Percentiles rank a stretch among this genome's conserved stretches.
phyloP scores from a whole-genome alignment of 2,113 vertebrate species.

The Anolis sagrei region DNA sequence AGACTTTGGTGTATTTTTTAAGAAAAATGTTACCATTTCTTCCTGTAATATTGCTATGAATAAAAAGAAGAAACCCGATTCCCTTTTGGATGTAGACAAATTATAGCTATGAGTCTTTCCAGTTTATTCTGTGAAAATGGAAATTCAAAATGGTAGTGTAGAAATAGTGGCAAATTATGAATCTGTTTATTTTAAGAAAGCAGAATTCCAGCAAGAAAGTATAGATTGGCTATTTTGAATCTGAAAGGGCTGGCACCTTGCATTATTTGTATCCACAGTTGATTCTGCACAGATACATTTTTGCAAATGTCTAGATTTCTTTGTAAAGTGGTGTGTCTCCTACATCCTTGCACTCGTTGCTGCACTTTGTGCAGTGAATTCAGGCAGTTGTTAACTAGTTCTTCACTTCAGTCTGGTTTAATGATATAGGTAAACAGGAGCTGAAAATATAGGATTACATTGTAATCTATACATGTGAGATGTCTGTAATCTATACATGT shows the following conservation, averaged over 20 bases:
- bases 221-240: neutral
- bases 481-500: neutral
- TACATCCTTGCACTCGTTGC: neutral
- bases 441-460: neutral
- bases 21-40: neutral
- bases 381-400: neutral
- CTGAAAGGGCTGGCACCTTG: neutral
- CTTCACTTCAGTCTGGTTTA: neutral
- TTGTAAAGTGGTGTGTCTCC: neutral
- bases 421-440: neutral
- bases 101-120: neutral
- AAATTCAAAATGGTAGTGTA: neutral
- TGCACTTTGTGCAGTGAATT: constrained; percentile 5
- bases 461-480: neutral
- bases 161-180: neutral
- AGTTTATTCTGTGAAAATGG: neutral
- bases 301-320: constrained; percentile 6
- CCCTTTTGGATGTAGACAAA: neutral
- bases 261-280: neutral
- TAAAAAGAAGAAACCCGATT: neutral
- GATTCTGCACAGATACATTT: constrained; percentile 16
- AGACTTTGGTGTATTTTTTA: neutral
- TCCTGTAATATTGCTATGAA: neutral
- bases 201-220: neutral
- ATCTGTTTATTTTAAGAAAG: neutral